phyloP scores from a whole-genome alignment of 2,797 vertebrate species.

The Hydrolagus colliei region DNA sequence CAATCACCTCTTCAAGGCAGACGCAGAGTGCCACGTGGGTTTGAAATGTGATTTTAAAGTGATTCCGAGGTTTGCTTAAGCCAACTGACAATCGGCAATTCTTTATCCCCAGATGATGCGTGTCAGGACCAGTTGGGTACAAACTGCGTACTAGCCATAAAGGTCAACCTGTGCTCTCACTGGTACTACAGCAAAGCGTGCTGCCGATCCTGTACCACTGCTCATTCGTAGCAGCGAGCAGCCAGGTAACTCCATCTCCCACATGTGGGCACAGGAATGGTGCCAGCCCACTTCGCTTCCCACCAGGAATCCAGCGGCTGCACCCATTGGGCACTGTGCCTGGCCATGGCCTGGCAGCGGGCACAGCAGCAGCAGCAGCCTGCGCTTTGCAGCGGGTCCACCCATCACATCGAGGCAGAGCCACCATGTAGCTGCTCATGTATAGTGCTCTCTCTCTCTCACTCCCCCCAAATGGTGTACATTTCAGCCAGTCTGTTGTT shows the following conservation, averaged over 20 bases:
- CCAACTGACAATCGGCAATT: background rate
- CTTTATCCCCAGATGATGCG: conserved; percentile 71
- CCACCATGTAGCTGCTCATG: background rate
- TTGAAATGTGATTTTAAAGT: background rate
- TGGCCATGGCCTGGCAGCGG: background rate
- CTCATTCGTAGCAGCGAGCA: conserved; percentile 48
- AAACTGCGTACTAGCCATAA: conserved; percentile 90
- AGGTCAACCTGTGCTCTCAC: conserved; percentile 92
- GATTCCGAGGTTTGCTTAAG: background rate
- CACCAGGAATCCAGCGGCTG: background rate
- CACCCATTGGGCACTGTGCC: background rate
- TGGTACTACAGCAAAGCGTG: conserved; percentile 99
- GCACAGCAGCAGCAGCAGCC: background rate
- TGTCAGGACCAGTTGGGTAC: conserved; percentile 90
- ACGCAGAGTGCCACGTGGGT: background rate
- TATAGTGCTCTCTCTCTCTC: background rate
- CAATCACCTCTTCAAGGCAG: no score
- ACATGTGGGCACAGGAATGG: conserved; percentile 1
- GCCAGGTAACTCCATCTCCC: background rate
- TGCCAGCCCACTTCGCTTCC: background rate
- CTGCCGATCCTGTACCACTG: conserved; percentile 78
- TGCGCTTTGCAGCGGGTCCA: background rate
- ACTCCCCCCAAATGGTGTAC: no score
- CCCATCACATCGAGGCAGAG: background rate
- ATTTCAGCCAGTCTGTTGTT: no score